phyloP scores from a whole-genome alignment of 53 echinoderm and acorn worm species.

The Arbacia lixula region DNA sequence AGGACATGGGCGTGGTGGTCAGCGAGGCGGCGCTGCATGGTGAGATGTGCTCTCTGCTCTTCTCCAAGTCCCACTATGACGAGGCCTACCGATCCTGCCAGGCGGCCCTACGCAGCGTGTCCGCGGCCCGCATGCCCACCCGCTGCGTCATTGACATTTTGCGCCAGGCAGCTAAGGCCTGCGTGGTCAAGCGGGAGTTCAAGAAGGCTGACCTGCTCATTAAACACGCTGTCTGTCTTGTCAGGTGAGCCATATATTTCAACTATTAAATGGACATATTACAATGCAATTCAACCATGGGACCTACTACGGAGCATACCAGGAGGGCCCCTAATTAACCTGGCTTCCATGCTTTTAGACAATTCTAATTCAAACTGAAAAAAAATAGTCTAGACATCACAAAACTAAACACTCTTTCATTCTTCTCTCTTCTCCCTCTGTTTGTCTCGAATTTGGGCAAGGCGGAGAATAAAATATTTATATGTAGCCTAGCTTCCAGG shows the following conservation, averaged over 20 bases:
- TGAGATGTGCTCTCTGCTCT: slow-evolving; percentile 92
- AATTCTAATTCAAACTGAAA: too few species aligned
- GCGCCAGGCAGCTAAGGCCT: slow-evolving; percentile 90
- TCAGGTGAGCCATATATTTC: slow-evolving; percentile 64
- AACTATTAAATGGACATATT: not conserved
- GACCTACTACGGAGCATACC: too few species aligned
- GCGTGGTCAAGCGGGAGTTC: slow-evolving; percentile 92
- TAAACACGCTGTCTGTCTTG: slow-evolving; percentile 89
- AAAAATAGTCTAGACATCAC: too few species aligned
- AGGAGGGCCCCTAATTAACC: too few species aligned
- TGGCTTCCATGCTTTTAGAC: too few species aligned
- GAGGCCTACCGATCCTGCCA: slow-evolving; percentile 93
- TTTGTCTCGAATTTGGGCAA: too few species aligned
- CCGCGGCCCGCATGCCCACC: slow-evolving; percentile 60
- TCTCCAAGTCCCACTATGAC: slow-evolving; percentile 94
- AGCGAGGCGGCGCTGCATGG: slow-evolving; percentile 82
- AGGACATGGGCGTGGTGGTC: slow-evolving; percentile 54
- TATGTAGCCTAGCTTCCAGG: too few species aligned
- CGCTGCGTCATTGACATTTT: slow-evolving; percentile 83
- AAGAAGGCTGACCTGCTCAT: slow-evolving; percentile 29
- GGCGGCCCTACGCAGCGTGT: slow-evolving; percentile 67
- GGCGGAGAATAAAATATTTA: too few species aligned
- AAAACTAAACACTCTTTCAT: too few species aligned
- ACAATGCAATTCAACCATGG: too few species aligned
- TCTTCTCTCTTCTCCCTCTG: too few species aligned